Conservation (phyloP, 1,140 invertebrate species). For the Sminthurides bifidus region DNA sequence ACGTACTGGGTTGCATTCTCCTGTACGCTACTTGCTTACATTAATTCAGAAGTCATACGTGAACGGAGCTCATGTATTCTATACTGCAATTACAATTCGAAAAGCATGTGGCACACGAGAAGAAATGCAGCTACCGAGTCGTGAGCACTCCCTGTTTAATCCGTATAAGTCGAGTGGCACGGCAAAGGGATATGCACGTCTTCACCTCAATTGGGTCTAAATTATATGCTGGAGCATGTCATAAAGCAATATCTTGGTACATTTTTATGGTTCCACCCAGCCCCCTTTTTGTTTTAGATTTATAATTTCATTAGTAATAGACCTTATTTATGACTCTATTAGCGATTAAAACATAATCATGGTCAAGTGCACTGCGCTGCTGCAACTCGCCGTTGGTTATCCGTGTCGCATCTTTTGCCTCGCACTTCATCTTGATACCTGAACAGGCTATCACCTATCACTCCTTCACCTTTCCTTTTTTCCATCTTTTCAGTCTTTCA, state of each 20-base stretch:
- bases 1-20: too few relatives aligned
- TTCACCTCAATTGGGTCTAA: slow-evolving; percentile 2
- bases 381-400: slow-evolving; percentile 5
- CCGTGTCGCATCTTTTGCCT: slow-evolving; percentile 10
- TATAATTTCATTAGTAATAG: slow-evolving; percentile 26
- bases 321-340: slow-evolving; percentile 31
- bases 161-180: not conserved
- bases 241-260: not conserved
- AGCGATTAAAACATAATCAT: slow-evolving; percentile 30
- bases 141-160: not conserved
- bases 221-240: not conserved
- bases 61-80: too few relatives aligned
- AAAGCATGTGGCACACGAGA: not conserved
- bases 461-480: too few relatives aligned
- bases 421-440: too few relatives aligned
- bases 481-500: too few relatives aligned
- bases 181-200: slow-evolving; percentile 2
- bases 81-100: not conserved
- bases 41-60: too few relatives aligned
- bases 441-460: too few relatives aligned
- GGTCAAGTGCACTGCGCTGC: slow-evolving; percentile 7
- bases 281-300: slow-evolving; percentile 22
- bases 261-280: slow-evolving; percentile 16
- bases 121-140: not conserved
- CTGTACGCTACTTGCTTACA: too few relatives aligned